Conservation (phyloP, 2,113 vertebrate species). For the Pachypanchax playfairii region DNA sequence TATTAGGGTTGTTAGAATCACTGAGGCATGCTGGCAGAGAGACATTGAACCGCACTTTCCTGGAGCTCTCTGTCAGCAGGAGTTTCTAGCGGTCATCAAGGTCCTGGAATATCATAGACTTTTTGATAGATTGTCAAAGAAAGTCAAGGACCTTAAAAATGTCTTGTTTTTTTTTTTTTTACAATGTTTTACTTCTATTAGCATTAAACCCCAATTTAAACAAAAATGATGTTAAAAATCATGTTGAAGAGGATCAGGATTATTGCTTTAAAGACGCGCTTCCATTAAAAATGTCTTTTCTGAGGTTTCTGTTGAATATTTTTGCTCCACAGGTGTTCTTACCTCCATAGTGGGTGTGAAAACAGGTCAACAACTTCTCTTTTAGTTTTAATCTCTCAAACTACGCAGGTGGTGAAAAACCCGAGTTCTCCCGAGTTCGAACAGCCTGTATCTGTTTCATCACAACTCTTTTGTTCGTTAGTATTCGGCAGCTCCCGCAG, state of each 20-base stretch:
- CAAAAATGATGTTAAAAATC: neutral
- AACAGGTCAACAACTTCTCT: no score
- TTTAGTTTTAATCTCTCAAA: no score
- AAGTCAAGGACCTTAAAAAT: slow-evolving; percentile 23
- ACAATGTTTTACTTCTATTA: neutral
- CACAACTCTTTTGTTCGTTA: no score
- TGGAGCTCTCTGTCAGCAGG: slow-evolving; percentile 60
- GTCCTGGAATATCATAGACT: slow-evolving; percentile 44
- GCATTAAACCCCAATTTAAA: neutral
- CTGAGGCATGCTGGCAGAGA: slow-evolving; percentile 54
- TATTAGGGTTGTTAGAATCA: slow-evolving; percentile 48
- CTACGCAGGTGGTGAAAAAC: no score
- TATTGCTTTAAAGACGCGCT: neutral
- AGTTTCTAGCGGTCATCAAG: slow-evolving; percentile 29
- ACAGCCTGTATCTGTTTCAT: no score
- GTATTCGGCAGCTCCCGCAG: no score
- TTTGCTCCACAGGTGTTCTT: no score
- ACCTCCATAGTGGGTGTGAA: no score
- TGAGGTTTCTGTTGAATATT: no score
- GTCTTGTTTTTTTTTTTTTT: neutral
- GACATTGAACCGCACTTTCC: slow-evolving; percentile 38
- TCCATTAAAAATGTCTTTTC: no score
- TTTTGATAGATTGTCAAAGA: slow-evolving; percentile 27
- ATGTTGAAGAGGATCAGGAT: neutral
- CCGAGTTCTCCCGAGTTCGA: no score